Evolutionary conservation across 37 sponge, comb jelly and placozoan species (phyloP), one percentile per base, ranked within the genome.

Genomic region (Ianthella basta): DNA sequence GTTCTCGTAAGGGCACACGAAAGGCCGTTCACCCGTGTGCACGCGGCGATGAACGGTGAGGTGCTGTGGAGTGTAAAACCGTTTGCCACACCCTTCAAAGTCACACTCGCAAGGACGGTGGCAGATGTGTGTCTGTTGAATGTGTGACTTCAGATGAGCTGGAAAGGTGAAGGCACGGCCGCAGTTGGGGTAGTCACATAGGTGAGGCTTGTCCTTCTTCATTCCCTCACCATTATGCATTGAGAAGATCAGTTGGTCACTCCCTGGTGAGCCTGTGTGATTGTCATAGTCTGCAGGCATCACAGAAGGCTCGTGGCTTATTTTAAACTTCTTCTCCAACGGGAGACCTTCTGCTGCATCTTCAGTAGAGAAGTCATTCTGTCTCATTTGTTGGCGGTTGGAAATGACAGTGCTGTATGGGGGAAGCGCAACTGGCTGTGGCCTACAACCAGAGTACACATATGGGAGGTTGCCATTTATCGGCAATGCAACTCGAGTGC

Each of bases 61-160:
- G 69, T 93, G 94, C 64, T 93, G 94, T 2, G 94, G 94, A 0
- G 94, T 93, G 83, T 90, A 93, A 63, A 93, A 93, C 3, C 94
- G 82, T 66, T 93, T 93, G 16, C 94, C 94, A 64, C 94, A 93
- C 55, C 94, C 86, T 21, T 89, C 89, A 60, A 93, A 93, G 21
- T 93, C 94, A 75, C 94, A 93, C 74, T 86, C 86, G 75, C 94
- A 93, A 21, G 94, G 94, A 24, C 94, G 86, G 59, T 88, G 90
- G 2, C 89, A 93, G 59, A 90, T 86, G 80, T 93, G 94, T 53
- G 88, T 90, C 60, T 93, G 91, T 32, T 93, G 91, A 34, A 90
- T 82, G 80, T 93, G 94, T 13, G 94, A 90, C 4, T 85, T 81
- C 53, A 93, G 78, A 72, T 93, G 94, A 21, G 94, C 91, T 8